Evolutionary conservation across 2,888 invertebrate species (phyloP).

Genomic region (Pandemis corylana): DNA sequence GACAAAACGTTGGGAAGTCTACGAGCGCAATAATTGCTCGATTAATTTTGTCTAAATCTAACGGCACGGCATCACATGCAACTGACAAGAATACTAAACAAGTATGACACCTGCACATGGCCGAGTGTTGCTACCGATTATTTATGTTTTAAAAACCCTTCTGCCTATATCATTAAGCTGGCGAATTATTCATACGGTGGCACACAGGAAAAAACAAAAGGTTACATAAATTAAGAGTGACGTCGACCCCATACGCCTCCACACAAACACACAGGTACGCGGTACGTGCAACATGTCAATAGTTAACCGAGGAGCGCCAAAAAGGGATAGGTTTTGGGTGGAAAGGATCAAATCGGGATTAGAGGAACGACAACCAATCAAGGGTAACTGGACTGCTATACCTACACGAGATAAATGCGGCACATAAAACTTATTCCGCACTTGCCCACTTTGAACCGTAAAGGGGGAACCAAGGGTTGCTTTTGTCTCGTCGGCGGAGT

Average conservation of each 20-base stretch:
- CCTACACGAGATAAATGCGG: constrained; percentile 84
- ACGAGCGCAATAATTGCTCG: neutral
- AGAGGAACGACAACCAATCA: constrained; percentile 89
- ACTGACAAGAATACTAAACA: neutral
- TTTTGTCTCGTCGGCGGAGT: constrained; percentile 57
- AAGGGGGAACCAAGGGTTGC: constrained; percentile 50
- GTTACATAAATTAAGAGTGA: constrained; percentile 38
- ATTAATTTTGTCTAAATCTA: neutral
- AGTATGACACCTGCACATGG: neutral
- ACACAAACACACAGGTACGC: constrained; percentile 67
- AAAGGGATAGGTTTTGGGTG: constrained; percentile 85
- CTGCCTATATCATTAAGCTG: neutral
- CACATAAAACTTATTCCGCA: constrained; percentile 77
- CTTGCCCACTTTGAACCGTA: constrained; percentile 55
- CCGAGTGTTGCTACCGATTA: neutral
- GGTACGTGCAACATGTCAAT: constrained; percentile 79
- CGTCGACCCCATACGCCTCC: constrained; percentile 34
- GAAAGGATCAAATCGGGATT: constrained; percentile 89
- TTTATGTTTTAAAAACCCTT: neutral
- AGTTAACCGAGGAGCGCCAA: constrained; percentile 77
- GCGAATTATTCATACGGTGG: constrained; percentile 15
- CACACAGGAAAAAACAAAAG: constrained; percentile 33
- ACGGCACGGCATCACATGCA: neutral
- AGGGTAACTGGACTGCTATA: constrained; percentile 86
- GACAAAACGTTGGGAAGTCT: neutral